Evolutionary conservation across 2,888 invertebrate species (phyloP).

Genomic region (Himalopsyche kuldschensis): DNA sequence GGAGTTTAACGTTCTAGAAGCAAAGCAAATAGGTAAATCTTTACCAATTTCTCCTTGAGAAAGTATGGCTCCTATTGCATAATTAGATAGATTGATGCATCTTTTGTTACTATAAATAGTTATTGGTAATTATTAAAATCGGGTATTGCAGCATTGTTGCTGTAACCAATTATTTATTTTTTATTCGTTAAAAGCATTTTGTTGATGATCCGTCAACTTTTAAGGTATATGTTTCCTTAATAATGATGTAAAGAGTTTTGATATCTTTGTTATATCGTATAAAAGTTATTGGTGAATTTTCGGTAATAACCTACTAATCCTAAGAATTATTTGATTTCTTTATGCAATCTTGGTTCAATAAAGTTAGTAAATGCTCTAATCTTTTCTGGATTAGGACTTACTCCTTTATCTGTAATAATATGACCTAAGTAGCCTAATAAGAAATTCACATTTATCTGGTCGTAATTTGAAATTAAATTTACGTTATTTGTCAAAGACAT

Average conservation of each 20-base stretch:
- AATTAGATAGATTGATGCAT: background rate
- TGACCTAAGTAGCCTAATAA: slow-evolving; percentile 44
- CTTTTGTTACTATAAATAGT: slow-evolving; percentile 11
- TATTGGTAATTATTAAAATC: background rate
- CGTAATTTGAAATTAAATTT: no score
- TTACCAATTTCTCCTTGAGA: slow-evolving; percentile 11
- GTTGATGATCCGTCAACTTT: background rate
- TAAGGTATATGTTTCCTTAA: slow-evolving; percentile 10
- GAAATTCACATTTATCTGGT: no score
- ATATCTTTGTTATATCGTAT: no score
- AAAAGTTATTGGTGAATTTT: background rate
- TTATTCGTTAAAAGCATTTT: background rate
- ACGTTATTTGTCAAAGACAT: slow-evolving; percentile 31
- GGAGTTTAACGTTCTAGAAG: slow-evolving; percentile 7
- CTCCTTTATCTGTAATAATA: slow-evolving; percentile 39
- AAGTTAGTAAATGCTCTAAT: background rate
- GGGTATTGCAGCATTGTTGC: slow-evolving; percentile 13
- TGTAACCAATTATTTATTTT: background rate
- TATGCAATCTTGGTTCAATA: background rate
- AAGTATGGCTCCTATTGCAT: no score
- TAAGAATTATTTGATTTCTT: background rate
- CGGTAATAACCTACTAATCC: slow-evolving; percentile 1
- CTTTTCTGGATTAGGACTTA: background rate
- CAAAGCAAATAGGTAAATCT: slow-evolving; percentile 7
- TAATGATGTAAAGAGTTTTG: slow-evolving; percentile 8